phyloP scores from a whole-genome alignment of 2,888 invertebrate genomes.

The Hemithea aestivaria region DNA sequence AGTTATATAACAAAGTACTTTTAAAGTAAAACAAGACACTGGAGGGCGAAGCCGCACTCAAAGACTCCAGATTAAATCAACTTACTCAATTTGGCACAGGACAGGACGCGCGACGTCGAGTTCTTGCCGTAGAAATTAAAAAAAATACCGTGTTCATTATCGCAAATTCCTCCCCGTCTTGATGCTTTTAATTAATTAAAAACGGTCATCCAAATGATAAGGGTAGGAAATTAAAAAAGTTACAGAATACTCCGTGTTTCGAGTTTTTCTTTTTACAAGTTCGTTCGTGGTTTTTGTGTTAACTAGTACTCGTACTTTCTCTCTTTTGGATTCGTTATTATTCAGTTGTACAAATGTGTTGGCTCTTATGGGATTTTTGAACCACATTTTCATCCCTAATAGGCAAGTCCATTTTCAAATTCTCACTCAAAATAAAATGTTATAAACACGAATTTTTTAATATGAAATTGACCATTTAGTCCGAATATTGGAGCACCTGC shows the following conservation, averaged over 20 bases:
- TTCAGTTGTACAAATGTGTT: too few relatives aligned
- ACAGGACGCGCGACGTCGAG: constrained; percentile 12
- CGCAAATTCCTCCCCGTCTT: constrained; percentile 34
- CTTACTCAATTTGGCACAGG: constrained; percentile 30
- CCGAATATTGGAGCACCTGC: too few relatives aligned
- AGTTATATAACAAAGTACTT: constrained; percentile 4
- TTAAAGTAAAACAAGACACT: constrained; percentile 15
- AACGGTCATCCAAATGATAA: constrained; percentile 38
- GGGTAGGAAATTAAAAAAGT: constrained; percentile 21
- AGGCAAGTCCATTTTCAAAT: too few relatives aligned
- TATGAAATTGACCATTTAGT: too few relatives aligned
- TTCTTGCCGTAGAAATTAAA: constrained; percentile 28
- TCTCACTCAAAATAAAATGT: too few relatives aligned
- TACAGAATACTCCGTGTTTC: not conserved
- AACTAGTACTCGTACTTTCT: too few relatives aligned
- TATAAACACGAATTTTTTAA: too few relatives aligned
- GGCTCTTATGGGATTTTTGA: too few relatives aligned
- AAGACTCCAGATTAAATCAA: constrained; percentile 29
- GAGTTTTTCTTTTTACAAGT: too few relatives aligned
- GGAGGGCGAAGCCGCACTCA: constrained; percentile 22
- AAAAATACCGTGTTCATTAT: constrained; percentile 42
- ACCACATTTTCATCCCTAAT: too few relatives aligned
- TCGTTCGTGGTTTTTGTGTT: too few relatives aligned
- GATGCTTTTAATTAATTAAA: constrained; percentile 50
- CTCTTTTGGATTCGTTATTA: too few relatives aligned